Percentiles rank a stretch among this genome's conserved stretches.
Evolutionary conservation across 2,113 vertebrate genomes (phyloP).

Genomic region (Campylomormyrus numenius): DNA sequence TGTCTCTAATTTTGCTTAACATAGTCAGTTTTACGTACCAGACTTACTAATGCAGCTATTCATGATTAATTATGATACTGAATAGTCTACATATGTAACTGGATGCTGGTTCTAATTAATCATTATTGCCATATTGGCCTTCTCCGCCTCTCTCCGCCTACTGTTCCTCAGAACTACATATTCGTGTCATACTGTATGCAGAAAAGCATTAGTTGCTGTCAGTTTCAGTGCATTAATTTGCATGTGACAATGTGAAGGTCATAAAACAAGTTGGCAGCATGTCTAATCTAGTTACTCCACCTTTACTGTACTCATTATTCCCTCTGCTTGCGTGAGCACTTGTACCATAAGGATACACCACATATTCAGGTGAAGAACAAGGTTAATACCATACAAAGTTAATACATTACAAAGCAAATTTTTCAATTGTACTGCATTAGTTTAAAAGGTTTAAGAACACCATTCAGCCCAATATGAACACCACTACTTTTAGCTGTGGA

Average conservation of each 20-base stretch:
- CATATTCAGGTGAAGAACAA: not conserved
- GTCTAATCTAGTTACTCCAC: conserved; percentile 35
- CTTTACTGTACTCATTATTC: conserved; percentile 22
- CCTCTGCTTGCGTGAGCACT: not conserved
- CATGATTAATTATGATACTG: not conserved
- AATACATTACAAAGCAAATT: not conserved
- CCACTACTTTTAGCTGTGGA: not conserved
- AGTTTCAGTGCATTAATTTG: not conserved
- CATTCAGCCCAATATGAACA: not conserved
- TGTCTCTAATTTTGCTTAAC: not conserved
- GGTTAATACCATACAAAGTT: not conserved
- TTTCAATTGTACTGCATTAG: not conserved
- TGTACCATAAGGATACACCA: not conserved
- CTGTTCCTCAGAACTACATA: not conserved
- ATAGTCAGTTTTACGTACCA: not conserved
- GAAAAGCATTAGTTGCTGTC: not conserved
- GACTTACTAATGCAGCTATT: not conserved
- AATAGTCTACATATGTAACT: not conserved
- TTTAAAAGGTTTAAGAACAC: not conserved
- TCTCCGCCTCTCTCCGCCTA: not conserved
- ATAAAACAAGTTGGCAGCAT: conserved; percentile 29
- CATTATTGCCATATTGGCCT: not conserved
- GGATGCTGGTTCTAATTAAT: not conserved
- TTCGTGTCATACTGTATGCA: not conserved
- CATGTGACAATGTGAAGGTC: conserved; percentile 20